phyloP scores from a whole-genome alignment of 2,113 vertebrate species.

The Oreotrochilus melanogaster region DNA sequence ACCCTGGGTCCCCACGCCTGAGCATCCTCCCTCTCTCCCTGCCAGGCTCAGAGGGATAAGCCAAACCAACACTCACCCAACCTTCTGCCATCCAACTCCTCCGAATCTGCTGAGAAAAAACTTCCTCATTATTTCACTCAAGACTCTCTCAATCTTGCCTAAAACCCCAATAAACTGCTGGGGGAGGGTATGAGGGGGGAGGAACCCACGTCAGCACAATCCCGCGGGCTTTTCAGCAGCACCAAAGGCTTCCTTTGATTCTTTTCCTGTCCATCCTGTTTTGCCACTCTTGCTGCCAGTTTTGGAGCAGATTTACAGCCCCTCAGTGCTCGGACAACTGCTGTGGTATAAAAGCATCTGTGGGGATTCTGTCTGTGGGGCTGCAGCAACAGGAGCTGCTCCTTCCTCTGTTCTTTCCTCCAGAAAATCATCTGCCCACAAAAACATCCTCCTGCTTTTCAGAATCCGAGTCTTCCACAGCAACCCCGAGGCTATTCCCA shows the following conservation, averaged over 20 bases:
- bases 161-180: background rate
- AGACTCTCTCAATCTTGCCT: background rate
- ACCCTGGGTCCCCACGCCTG: accelerated
- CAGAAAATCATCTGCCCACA: background rate
- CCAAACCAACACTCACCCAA: background rate
- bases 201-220: background rate
- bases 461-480: background rate
- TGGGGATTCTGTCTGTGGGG: background rate
- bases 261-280: slow-evolving; percentile 73
- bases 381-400: background rate
- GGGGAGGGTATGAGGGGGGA: background rate
- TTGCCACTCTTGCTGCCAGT: slow-evolving; percentile 54
- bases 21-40: accelerated
- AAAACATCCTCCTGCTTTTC: background rate
- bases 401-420: background rate
- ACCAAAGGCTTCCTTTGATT: slow-evolving; percentile 66
- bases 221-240: background rate
- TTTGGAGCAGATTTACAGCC: slow-evolving; percentile 4
- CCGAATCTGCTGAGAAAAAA: slow-evolving; percentile 1
- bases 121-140: background rate
- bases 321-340: background rate
- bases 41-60: background rate
- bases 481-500: accelerated
- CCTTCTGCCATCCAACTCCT: background rate
- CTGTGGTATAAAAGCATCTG: background rate